Evolutionary conservation across 2,797 vertebrate species (phyloP).

Genomic region (Gobionotothen gibberifrons): DNA sequence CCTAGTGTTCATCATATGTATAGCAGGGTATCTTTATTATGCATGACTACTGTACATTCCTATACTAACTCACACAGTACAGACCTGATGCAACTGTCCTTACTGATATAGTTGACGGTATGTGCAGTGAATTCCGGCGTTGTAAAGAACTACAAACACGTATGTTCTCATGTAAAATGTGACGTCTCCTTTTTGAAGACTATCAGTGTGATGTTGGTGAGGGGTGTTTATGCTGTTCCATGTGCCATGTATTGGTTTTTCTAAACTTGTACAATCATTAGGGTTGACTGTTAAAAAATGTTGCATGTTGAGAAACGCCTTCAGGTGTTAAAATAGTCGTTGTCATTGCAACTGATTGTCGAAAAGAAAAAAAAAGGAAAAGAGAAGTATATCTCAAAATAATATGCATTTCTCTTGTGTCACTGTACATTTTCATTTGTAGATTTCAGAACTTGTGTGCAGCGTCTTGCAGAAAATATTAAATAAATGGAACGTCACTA

Average conservation of each 20-base stretch:
- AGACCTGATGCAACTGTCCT: slow-evolving; percentile 41
- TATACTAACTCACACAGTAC: slow-evolving; percentile 33
- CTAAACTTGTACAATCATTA: slow-evolving; percentile 31
- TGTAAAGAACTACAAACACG: slow-evolving; percentile 14
- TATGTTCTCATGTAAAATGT: slow-evolving; percentile 45
- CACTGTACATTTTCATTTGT: slow-evolving; percentile 43
- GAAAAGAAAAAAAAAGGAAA: slow-evolving; percentile 4
- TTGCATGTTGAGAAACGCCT: slow-evolving; percentile 68
- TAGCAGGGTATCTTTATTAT: slow-evolving; percentile 68
- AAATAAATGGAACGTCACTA: background rate
- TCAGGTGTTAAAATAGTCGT: slow-evolving; percentile 44
- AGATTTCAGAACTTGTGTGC: slow-evolving; percentile 25
- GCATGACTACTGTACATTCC: slow-evolving; percentile 68
- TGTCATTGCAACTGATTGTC: slow-evolving; percentile 29
- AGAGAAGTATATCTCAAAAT: slow-evolving; percentile 32
- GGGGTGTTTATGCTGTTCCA: slow-evolving; percentile 52
- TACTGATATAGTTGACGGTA: background rate
- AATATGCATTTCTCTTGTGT: slow-evolving; percentile 56
- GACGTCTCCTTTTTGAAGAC: slow-evolving; percentile 16
- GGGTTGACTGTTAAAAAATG: slow-evolving; percentile 29
- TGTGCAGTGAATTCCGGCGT: slow-evolving; percentile 1
- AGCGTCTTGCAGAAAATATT: slow-evolving; percentile 43
- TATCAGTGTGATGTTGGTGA: slow-evolving; percentile 40
- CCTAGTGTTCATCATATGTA: slow-evolving; percentile 64
- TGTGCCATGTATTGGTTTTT: slow-evolving; percentile 54